Evolutionary conservation across 2,888 invertebrate species (phyloP), one percentile per base, ranked within the genome.

Genomic region (Cataglyphis altisquamis): DNA sequence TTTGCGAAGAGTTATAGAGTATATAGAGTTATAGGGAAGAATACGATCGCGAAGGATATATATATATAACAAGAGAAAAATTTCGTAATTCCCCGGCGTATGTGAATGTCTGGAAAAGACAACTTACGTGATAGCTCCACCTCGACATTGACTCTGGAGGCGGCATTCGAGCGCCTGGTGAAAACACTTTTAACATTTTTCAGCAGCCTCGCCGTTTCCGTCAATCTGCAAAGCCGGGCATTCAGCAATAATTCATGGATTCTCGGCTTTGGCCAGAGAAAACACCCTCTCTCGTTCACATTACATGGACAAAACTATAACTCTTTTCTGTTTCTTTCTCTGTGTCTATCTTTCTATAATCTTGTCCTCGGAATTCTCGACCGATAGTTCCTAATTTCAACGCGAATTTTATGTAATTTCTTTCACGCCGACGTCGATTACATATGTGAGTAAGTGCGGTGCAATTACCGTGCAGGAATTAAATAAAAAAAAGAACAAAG

Each of bases 141-240:
- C 95, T 98, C 98, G 95, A 97, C 96, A 96, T 97, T 97, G 95
- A 97, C 97, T 95, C 98, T 96, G 93, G 97, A 96, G 87, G 95
- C 95, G 90, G 96, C 92, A 95, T 97, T 96, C 95, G 97, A 97
- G 95, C 97, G 96, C 91, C 98, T 97, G 94, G 96, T 96, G 96
- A 99, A 98, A 95, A 98, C 98, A 96, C 97, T 98, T 96, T 98
- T 97, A 92, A 98, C 98, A 96, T 98, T 98, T 96, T 98, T 97
- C 96, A 99, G 97, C 95, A 99, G 97, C 93, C 99, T 97, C 95
- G 99, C 98, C 94, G 98, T 99, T 97, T 99, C 99, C 96, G 98
- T 98, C 96, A 98, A 97, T 97, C 98, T 98, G 97, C 95, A 96
- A 96, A 95, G 85, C 85, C 89, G 90, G 84, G 88, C 74, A 90